Evolutionary conservation across 1,140 invertebrate genomes (phyloP).

Genomic region (Helicoverpa armigera): DNA sequence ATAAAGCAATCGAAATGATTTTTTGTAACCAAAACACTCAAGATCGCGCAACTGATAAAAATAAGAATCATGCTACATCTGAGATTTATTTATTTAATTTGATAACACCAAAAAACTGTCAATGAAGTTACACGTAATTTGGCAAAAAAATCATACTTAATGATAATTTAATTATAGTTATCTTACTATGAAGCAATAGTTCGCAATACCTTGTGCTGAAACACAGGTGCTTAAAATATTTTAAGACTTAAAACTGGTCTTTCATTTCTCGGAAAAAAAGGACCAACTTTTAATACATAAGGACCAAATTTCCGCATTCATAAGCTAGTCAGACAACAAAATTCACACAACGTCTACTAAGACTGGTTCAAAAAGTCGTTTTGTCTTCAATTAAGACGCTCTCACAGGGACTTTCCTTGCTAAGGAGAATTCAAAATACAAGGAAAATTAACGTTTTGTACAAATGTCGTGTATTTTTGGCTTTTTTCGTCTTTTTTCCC

Average conservation of each 20-base stretch:
- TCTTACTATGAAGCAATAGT: not conserved
- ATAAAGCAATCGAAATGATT: not conserved
- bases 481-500: not conserved
- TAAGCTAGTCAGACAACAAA: not conserved
- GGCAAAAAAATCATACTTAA: not conserved
- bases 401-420: conserved; percentile 20
- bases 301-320: not conserved
- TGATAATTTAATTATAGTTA: conserved; percentile 14
- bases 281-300: not conserved
- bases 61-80: not conserved
- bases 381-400: conserved; percentile 29
- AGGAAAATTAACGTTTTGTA: conserved; percentile 15
- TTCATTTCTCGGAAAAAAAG: not conserved
- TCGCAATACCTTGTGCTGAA: not conserved
- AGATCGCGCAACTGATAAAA: not conserved
- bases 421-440: conserved; percentile 18
- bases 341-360: not conserved
- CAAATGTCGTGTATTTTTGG: not conserved
- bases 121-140: not conserved
- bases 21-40: not conserved
- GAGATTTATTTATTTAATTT: not conserved
- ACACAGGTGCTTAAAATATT: not conserved
- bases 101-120: not conserved
- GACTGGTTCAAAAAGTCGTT: conserved; percentile 9
- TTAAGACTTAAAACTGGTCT: not conserved